Evolutionary conservation across 2,113 vertebrate species (phyloP).

Genomic region (Struthidea cinerea): DNA sequence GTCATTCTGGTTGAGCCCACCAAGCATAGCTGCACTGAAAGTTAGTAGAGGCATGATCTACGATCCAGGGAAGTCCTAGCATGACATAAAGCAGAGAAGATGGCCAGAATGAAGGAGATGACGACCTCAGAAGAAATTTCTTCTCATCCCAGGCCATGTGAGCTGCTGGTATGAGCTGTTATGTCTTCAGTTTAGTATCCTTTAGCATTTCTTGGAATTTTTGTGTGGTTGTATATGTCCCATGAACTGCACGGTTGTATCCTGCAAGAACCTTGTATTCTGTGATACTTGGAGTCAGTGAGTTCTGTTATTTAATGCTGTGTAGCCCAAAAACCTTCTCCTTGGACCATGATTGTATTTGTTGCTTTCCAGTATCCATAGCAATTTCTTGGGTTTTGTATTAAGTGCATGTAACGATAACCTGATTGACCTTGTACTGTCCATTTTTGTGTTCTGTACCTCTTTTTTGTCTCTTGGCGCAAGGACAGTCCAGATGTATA

Average conservation of each 20-base stretch:
- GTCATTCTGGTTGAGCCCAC: neutral
- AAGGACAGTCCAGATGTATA: neutral
- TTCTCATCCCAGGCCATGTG: neutral
- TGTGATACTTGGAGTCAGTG: neutral
- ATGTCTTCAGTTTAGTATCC: neutral
- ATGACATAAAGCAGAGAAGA: neutral
- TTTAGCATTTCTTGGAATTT: neutral
- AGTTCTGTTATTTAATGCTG: neutral
- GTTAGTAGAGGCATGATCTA: neutral
- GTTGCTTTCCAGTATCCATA: neutral
- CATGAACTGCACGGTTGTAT: fast-evolving
- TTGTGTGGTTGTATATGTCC: neutral
- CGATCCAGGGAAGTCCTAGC: neutral
- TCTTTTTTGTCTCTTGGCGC: neutral
- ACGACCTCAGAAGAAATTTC: neutral
- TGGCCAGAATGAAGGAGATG: neutral
- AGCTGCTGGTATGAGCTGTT: neutral
- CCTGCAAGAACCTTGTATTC: neutral
- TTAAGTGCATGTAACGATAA: neutral
- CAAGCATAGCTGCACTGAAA: neutral
- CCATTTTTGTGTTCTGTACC: neutral
- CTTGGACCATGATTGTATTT: neutral
- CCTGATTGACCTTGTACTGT: neutral
- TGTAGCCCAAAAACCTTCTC: neutral
- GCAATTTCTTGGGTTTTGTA: neutral